Evolutionary conservation across 2,797 vertebrate genomes (phyloP), one percentile per base, ranked within the genome.

Genomic region (Siniperca scherzeri): DNA sequence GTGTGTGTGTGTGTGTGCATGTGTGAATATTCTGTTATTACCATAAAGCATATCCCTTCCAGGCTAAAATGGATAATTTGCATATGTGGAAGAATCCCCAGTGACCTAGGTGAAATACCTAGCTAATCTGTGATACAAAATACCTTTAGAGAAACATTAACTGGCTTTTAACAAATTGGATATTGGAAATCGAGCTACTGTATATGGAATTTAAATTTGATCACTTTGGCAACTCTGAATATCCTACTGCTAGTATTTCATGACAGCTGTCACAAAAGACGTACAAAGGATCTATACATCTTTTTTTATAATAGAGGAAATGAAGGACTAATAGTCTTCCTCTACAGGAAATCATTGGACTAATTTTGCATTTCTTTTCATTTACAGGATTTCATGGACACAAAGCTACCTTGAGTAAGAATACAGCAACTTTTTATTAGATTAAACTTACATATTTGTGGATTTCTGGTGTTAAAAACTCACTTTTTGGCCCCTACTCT

Each of bases 41-140:
- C n/a, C 53, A 76, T 82, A 68, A 74, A 70, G 27, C 38, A 22
- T 67, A 76, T 77, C 55, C 61, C 74, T 82, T 57, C 46, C 38
- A 86, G 84, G 48, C 69, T 74, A 68, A 82, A 77, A 64, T 44
- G 36, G 53, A 75, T n/a, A 22, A 75, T 87, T 73, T 83, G 59
- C 78, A 85, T 77, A 77, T 57, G 56, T 77, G 66, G 50, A 61
- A 59, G 25, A 82, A 73, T 86, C 84, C 67, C 77, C 48, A 64
- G 70, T 77, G 80, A 86, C 27, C 13, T 21, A 38, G 66, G 71
- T 62, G 72, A 44, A 57, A 80, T 67, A 70, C 66, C 55, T 61
- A 27, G 44, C 65, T 77, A 80, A 77, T 76, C 30, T 61, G 67
- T 48, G 3, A 61, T 56, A 76, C 70, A 72, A 66, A 77, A 74